Evolutionary conservation across 2,888 invertebrate genomes (phyloP).

Genomic region (Dynastes hyllus): DNA sequence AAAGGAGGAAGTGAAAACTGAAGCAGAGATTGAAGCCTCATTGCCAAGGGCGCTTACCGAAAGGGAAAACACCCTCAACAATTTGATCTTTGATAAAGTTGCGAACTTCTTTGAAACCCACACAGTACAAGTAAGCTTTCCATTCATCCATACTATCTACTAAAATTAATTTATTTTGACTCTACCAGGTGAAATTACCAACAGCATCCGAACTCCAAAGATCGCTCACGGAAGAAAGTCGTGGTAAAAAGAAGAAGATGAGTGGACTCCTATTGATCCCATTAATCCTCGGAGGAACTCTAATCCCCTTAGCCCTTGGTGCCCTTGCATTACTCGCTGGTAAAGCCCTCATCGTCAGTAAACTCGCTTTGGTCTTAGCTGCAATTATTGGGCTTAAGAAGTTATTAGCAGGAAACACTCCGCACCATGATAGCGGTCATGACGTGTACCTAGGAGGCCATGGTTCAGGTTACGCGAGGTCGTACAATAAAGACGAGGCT

Average conservation of each 20-base stretch:
- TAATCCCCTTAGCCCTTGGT: constrained; percentile 88
- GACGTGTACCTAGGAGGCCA: constrained; percentile 78
- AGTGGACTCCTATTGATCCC: constrained; percentile 86
- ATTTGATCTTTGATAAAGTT: constrained; percentile 83
- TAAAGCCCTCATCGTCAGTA: constrained; percentile 89
- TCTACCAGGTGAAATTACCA: constrained; percentile 82
- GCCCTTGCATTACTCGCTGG: constrained; percentile 88
- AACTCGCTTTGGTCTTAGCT: constrained; percentile 86
- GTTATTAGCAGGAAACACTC: constrained; percentile 77
- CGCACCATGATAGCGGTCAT: constrained; percentile 76
- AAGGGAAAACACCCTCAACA: constrained; percentile 81
- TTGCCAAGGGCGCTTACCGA: constrained; percentile 84
- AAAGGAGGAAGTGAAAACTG: constrained; percentile 71
- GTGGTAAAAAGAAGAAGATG: constrained; percentile 80
- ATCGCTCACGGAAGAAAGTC: constrained; percentile 76
- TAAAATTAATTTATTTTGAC: constrained; percentile 45
- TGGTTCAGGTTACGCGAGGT: constrained; percentile 83
- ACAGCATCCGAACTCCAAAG: constrained; percentile 78
- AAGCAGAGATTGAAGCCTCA: constrained; percentile 80
- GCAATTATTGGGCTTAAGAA: constrained; percentile 91
- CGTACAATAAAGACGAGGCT: constrained; percentile 71
- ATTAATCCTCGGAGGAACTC: constrained; percentile 84
- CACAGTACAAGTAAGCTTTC: constrained; percentile 80
- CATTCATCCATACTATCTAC: background rate
- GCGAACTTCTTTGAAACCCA: constrained; percentile 85